Percentiles rank a stretch among this genome's conserved stretches.
Evolutionary conservation across 2,797 vertebrate genomes (phyloP).

Genomic region (Enteromius treurensis): DNA sequence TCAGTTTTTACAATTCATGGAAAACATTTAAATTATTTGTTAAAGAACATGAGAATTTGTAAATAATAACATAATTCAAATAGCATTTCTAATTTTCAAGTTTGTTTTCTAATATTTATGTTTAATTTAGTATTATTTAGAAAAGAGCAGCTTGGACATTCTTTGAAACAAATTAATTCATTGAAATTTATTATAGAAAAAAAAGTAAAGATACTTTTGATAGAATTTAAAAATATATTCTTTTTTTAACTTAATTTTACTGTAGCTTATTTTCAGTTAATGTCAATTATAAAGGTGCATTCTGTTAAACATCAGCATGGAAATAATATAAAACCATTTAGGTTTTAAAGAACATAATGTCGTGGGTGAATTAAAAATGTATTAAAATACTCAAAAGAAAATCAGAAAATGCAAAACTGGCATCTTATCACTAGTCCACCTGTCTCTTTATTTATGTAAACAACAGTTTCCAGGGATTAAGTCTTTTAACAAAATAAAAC

Average conservation of each 20-base stretch:
- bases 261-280: no score
- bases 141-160: background rate
- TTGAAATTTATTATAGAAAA: no score
- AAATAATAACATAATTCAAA: no score
- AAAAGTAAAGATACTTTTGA: no score
- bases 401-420: background rate
- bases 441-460: slow-evolving; percentile 1
- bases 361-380: background rate
- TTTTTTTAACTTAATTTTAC: no score
- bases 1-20: no score
- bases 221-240: no score
- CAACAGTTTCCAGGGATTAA: background rate
- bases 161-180: background rate
- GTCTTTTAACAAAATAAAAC: slow-evolving; percentile 7
- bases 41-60: no score
- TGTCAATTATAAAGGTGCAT: background rate
- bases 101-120: no score
- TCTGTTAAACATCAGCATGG: background rate
- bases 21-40: no score
- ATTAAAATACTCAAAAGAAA: background rate
- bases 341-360: background rate
- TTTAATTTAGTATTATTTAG: no score
- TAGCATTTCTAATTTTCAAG: no score
- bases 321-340: background rate
- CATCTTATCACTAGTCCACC: background rate